Percentiles rank a stretch among this genome's conserved stretches.
Evolutionary conservation across 1,140 invertebrate genomes (phyloP).

Genomic region (Calliphora vicina): DNA sequence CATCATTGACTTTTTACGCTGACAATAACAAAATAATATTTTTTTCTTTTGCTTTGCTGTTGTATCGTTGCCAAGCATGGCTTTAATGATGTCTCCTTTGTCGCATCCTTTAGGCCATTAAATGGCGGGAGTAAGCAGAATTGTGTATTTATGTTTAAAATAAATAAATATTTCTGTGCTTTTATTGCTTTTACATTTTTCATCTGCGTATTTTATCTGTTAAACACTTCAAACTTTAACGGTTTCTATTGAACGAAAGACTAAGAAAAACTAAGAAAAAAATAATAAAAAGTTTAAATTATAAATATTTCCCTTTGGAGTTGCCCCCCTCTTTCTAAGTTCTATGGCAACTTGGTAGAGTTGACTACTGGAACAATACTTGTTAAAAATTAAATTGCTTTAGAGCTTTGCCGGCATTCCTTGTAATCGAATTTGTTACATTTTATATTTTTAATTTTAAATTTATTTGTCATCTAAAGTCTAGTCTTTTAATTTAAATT

Average conservation of each 20-base stretch:
- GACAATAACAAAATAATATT: slow-evolving; percentile 1
- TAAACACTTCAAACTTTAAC: not conserved
- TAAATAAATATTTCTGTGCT: not conserved
- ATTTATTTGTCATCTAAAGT: not conserved
- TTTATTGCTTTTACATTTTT: not conserved
- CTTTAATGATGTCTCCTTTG: not conserved
- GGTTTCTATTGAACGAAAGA: not conserved
- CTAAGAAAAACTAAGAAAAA: too few relatives aligned
- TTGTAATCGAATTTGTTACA: not conserved
- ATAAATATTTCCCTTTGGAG: not conserved
- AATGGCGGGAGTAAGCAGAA: not conserved
- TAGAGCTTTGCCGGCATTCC: not conserved
- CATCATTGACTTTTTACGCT: slow-evolving; percentile 22
- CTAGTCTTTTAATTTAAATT: not conserved
- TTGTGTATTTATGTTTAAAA: not conserved
- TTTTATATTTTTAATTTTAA: not conserved
- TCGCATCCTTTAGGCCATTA: not conserved
- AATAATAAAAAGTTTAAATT: not conserved
- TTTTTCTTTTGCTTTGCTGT: not conserved
- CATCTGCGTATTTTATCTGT: not conserved
- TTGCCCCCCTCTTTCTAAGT: not conserved
- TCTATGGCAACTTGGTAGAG: not conserved
- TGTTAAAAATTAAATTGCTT: not conserved
- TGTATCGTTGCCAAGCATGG: not conserved
- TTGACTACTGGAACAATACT: too few relatives aligned